phyloP scores from a whole-genome alignment of 2,797 vertebrate species.

The Hydrophis major region DNA sequence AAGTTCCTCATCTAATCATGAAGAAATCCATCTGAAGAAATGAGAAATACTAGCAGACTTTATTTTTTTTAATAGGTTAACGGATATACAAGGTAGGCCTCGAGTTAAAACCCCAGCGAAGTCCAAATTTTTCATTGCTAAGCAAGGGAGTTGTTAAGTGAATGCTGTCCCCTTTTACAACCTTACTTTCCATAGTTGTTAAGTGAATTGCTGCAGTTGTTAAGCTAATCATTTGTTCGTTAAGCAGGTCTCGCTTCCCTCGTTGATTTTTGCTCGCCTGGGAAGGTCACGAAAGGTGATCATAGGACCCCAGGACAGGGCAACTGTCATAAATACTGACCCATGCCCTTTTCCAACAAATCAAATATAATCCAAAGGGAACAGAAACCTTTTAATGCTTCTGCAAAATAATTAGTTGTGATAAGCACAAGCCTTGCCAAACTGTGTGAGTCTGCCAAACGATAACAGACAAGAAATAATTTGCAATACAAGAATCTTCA shows the following conservation, averaged over 20 bases:
- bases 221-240: neutral
- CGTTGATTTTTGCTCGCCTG: neutral
- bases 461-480: too few species aligned
- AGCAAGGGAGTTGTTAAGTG: neutral
- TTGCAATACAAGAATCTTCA: too few species aligned
- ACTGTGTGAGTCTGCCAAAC: too few species aligned
- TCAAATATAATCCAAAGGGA: too few species aligned
- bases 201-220: neutral
- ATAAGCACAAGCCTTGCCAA: too few species aligned
- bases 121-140: neutral
- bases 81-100: neutral
- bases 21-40: neutral
- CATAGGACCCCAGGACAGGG: neutral
- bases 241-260: neutral
- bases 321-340: neutral
- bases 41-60: neutral
- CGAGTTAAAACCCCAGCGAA: rapidly evolving
- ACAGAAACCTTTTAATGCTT: too few species aligned
- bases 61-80: neutral
- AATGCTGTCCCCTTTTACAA: neutral
- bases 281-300: neutral
- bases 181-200: neutral
- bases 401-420: too few species aligned
- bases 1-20: neutral
- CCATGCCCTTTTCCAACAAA: too few species aligned